Base-by-base conservation (phyloP, 2,888 invertebrate species). In the Xestia c-nigrum region DNA sequence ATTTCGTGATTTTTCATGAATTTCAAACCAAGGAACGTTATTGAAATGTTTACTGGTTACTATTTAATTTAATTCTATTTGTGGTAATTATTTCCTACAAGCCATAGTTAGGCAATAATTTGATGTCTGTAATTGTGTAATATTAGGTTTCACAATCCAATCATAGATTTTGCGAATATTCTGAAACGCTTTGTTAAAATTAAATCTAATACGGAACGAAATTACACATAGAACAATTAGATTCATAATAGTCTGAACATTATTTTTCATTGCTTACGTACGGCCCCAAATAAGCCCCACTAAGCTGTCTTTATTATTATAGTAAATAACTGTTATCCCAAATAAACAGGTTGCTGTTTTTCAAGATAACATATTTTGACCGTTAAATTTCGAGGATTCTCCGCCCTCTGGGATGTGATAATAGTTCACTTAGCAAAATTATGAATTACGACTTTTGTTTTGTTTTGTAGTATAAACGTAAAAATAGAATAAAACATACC, bases 311-410 rank as follows among this genome's bases (percentile, higher is more conserved):
- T 79, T 78, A 76, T 80, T 80, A 73, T 78, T 74, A 76, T 59
- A 68, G 72, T 72, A 76, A 80, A 76, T 80, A 82, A 74, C 69
- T 72, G 59, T 43, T 69, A 80, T 85, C 68, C 68, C 66, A 77
- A 74, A 76, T 74, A 85, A 72, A 83, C 67, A 72, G 66, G 71
- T 78, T 66, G 24, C 73, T 83, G 76, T 80, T 77, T 85, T 83
- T 81, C 24, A 50, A 75, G 80, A 83, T 77, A 74, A 83, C 38
- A 76, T 79, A 71, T 64, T 77, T 77, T 69, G 52, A 31, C 38
- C 70, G 65, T 76, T 47, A 61, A 46, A 31, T 78, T 68, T 59
- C 14, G 10, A 80, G 47, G 21, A 50, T 61, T 73, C 24, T 57
- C 47, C 55, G 19, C n/a, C 21, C 64, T 24, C 19, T 47, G 24